Base-by-base conservation (phyloP, 2,797 vertebrate genomes). In the Taenioides sp. region DNA sequence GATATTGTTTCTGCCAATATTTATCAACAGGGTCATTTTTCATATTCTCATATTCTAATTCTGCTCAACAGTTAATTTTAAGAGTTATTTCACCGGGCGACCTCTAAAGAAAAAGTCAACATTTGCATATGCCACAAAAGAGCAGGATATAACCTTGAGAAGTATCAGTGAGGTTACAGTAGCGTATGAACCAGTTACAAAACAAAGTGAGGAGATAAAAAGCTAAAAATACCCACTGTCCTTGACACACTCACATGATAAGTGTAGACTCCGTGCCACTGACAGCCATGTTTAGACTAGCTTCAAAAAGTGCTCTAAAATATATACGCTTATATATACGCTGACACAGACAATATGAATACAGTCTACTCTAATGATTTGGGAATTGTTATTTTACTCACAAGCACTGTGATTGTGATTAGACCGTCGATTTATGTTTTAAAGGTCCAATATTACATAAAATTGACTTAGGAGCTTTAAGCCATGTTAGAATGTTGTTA, bases 241-340 rank as follows among this genome's bases (percentile, higher is more conserved):
- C 43, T 57, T 9, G 34, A 27, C n/a, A 37, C 25, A 67, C 25
- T 62, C 54, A 40, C 22, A 40, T 57, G 52, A 68, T n/a, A 68
- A 68, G 52, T 57, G 20, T 18, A 57, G 54, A 52, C n/a, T 68
- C 20, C 18, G 3, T 22, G 27, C 25, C 59, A 62, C 1, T 10
- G 60, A 75, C 52, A 71, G 70, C 37, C 70, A 34, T 40, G 6
- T 64, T 67, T 27, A 69, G 40, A 37, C 28, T 22, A 52, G 49
- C 31, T 71, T 65, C 76, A 57, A 75, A 74, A 62, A 79, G 71
- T 55, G 72, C 23, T 80, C 58, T 70, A 9, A 20, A 75, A 70
- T 12, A 77, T 17, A 40, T 16, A 40, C n/a, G n/a, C n/a, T n/a
- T n/a, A n/a, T n/a, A n/a, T n/a, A n/a, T n/a, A n/a, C n/a, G n/a